Evolutionary conservation across 2,113 vertebrate genomes (phyloP).

Genomic region (Clinocottus analis): DNA sequence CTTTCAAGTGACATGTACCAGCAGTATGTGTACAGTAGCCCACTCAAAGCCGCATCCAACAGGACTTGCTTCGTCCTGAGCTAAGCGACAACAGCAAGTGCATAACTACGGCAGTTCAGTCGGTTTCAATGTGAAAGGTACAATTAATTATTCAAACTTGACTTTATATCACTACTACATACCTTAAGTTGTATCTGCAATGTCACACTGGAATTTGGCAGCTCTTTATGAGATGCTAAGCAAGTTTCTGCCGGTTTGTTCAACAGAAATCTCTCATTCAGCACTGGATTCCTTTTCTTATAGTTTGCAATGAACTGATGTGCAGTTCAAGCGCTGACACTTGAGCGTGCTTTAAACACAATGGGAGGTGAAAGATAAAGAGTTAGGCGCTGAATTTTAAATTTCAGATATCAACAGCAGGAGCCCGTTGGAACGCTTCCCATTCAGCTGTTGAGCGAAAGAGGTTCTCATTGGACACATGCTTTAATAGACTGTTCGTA

Average conservation of each 20-base stretch:
- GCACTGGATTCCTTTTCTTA: constrained; percentile 8
- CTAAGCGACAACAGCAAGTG: constrained; percentile 8
- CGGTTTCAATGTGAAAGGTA: constrained; percentile 9
- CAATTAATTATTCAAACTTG: constrained; percentile 52
- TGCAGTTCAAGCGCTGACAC: constrained; percentile 45
- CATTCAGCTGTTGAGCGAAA: constrained; percentile 46
- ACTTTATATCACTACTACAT: constrained; percentile 7
- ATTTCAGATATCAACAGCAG: constrained; percentile 42
- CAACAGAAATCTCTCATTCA: constrained; percentile 50
- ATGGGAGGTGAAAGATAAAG: constrained; percentile 53
- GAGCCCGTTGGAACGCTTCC: constrained; percentile 30
- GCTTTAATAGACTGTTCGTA: constrained; percentile 38
- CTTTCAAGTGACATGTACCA: constrained; percentile 9
- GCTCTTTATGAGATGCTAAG: constrained; percentile 41
- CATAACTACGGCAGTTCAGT: constrained; percentile 21
- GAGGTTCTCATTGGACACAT: constrained; percentile 36
- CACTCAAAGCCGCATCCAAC: constrained; percentile 24
- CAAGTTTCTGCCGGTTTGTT: constrained; percentile 31
- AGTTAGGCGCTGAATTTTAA: constrained; percentile 36
- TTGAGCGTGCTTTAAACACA: constrained; percentile 37
- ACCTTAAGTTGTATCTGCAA: constrained; percentile 26
- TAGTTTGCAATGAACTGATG: constrained; percentile 43
- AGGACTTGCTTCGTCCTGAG: constrained; percentile 8
- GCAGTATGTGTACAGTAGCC: background rate
- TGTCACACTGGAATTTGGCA: constrained; percentile 34